Evolutionary conservation across 2,797 vertebrate genomes (phyloP), one percentile per base, ranked within the genome.

Genomic region (Nyctibius grandis): DNA sequence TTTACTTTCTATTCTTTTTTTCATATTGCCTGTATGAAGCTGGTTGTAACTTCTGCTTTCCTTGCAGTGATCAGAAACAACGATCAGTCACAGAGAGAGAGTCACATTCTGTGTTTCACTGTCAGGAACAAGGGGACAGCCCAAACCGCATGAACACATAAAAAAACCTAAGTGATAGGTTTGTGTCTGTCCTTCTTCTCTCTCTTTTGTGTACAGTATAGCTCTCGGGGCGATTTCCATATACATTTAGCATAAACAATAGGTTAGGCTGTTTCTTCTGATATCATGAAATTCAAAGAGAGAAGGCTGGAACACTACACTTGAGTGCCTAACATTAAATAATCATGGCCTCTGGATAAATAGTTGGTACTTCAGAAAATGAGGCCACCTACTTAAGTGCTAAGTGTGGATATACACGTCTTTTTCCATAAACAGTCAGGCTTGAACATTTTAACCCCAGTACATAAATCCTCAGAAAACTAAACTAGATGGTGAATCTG

Each of bases 291-390:
- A 89, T 88, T 64, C 78, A 47, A 56, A 94, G 57, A 85, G 51
- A 72, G 87, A 65, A 87, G n/a, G 29, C 36, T 93, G 68, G 44
- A 96, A 78, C 63, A 45, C 53, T 64, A 44, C 77, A 73, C 54
- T 96, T 76, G 85, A 88, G 83, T 93, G 77, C 74, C 50, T 93
- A 88, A 59, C 83, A 95, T 96, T 96, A 96, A 96, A 96, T 92
- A 96, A 96, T 93, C 82, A 96, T 90, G 75, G n/a, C 61, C 87
- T 79, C 85, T 89, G 89, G 74, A 81, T 94, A 90, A 93, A 85
- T 56, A 68, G 51, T 45, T 69, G 29, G 22, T 89, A 69, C 76
- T 85, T 88, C 53, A 72, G 47, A 93, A 96, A 97, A 96, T 56
- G 69, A 97, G 95, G 92, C 69, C 91, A 95, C 73, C 54, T 93